Conservation (phyloP, 1,140 invertebrate species). For the Probaryconus sp. region DNA sequence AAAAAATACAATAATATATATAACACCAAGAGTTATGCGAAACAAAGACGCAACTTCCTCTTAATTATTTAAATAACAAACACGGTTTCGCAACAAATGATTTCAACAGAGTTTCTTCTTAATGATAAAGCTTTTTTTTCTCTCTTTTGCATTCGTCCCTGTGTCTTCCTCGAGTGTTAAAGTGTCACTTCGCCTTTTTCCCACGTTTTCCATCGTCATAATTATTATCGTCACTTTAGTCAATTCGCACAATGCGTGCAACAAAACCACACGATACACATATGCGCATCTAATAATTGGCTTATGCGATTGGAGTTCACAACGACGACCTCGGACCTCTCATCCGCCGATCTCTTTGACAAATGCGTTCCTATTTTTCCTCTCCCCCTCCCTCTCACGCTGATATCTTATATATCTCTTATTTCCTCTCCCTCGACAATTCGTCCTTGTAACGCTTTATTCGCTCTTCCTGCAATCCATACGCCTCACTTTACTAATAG, state of each 20-base stretch:
- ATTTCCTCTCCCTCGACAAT: conserved; percentile 38
- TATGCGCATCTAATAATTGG: conserved; percentile 52
- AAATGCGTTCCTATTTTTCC: conserved; percentile 56
- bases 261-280: conserved; percentile 5
- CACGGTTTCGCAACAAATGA: conserved; percentile 21
- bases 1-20: too few species aligned
- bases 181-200: too few species aligned
- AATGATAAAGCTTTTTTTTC: conserved; percentile 12
- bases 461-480: conserved; percentile 53
- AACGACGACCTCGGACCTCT: conserved; percentile 46
- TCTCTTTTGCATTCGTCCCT: conserved; percentile 4
- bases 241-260: too few species aligned
- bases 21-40: conserved; percentile 1
- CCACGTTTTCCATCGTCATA: conserved; percentile 11
- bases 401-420: conserved; percentile 31
- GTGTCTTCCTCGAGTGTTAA: too few species aligned
- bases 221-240: too few species aligned
- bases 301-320: conserved; percentile 37
- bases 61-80: conserved; percentile 37
- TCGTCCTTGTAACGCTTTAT: conserved; percentile 55
- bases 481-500: conserved; percentile 22
- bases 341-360: conserved; percentile 59
- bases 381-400: conserved; percentile 9
- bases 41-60: conserved; percentile 37
- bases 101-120: conserved; percentile 31